Percentiles rank a stretch among this genome's conserved stretches.
phyloP scores from a whole-genome alignment of 2,113 vertebrate genomes.

The Engystomops pustulosus region DNA sequence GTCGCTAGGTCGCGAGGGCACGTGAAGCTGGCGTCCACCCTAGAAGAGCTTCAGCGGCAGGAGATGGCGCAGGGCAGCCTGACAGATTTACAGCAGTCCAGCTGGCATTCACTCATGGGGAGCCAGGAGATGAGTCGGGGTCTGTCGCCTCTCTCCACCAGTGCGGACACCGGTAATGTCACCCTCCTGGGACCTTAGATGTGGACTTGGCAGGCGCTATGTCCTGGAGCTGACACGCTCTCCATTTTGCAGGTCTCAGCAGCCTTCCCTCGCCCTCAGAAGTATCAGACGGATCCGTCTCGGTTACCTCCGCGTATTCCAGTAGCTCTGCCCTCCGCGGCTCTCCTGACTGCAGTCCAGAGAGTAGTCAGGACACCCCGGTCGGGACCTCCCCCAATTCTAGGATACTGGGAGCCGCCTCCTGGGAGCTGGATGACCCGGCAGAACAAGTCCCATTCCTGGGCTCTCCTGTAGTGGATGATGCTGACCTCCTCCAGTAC shows the following conservation, averaged over 20 bases:
- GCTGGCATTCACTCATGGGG: constrained; percentile 4
- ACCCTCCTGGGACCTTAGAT: no score
- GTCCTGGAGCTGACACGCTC: background rate
- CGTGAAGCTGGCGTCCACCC: constrained; percentile 78
- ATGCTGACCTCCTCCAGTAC: constrained; percentile 28
- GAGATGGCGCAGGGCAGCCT: constrained; percentile 27
- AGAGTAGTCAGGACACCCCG: constrained; percentile 58
- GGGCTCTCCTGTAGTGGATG: constrained; percentile 22
- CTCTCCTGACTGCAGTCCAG: constrained; percentile 68
- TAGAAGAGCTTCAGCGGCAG: constrained; percentile 83
- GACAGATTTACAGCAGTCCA: background rate
- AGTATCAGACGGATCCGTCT: constrained; percentile 73
- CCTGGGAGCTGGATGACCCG: constrained; percentile 17
- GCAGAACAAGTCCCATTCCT: constrained; percentile 2
- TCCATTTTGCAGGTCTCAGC: constrained; percentile 69
- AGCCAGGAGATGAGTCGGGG: constrained; percentile 52
- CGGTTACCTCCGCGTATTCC: constrained; percentile 83
- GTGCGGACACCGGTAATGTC: constrained; percentile 82
- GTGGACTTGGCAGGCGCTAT: background rate
- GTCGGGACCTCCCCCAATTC: constrained; percentile 46
- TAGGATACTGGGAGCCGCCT: constrained; percentile 6
- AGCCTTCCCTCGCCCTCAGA: constrained; percentile 81
- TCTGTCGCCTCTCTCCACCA: constrained; percentile 80
- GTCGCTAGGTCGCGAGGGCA: constrained; percentile 87
- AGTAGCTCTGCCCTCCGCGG: constrained; percentile 76